Base-by-base conservation (phyloP, 2,113 vertebrate genomes). In the Eulemur macaco region DNA sequence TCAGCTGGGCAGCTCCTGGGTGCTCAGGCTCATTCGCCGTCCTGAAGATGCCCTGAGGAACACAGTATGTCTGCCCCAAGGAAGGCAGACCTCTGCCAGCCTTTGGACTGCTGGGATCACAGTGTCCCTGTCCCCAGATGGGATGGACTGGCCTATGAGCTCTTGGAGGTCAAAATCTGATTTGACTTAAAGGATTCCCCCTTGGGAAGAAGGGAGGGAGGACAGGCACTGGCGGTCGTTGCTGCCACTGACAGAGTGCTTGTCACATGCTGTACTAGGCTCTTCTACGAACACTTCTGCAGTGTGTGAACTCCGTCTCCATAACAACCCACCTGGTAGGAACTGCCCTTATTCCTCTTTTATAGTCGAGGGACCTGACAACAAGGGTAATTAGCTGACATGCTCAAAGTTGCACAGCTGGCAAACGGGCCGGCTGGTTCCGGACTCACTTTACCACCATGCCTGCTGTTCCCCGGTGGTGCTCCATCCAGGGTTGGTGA, bases 361-460 rank as follows among this genome's bases (percentile, higher is more conserved):
- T 78, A 52, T 39, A 71, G 25, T 27, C 37, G 14, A 50, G 45
- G 37, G 78, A 92, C 58, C 12, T 1, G 68, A 47, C 42, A 20
- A 34, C 93, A 68, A 37, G 34, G 39, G 15, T 80, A 50, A 20
- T 56, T 14, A 39, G 23, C 58, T 42, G 6, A 58, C 76, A 34
- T 84, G 34, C 9, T 31, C n/a, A 64, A 47, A 84, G 86, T 82
- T 83, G 45, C 17, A 18, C 20, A 34, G 71, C 85, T 17, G 21
- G 47, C 23, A 29, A 42, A 7, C 23, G 63, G 25, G 29, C 50
- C 64, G 18, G 14, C 56, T 29, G 23, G 18, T 68, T 89, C 58
- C 23, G 56, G 60, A 20, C 50, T 50, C 1, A 0, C 71, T 34
- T 74, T 1, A 3, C 8, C 13, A 4, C 52, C 10, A 0, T 52